Evolutionary conservation across 2,888 invertebrate genomes (phyloP).

Genomic region (Cosmopolites sordidus): DNA sequence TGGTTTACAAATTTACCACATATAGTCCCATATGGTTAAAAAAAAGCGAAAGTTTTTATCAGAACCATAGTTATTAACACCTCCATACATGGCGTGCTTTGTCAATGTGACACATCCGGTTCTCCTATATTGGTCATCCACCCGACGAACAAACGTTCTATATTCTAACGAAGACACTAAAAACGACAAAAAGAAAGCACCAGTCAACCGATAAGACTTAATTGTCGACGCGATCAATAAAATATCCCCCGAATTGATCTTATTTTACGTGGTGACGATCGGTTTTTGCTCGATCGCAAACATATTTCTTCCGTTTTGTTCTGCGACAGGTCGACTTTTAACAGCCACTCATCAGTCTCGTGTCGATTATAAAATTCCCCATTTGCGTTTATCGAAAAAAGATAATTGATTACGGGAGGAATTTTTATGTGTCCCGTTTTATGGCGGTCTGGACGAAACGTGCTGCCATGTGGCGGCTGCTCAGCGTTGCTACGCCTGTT

Average conservation of each 20-base stretch:
- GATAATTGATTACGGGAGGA: slow-evolving; percentile 27
- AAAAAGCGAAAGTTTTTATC: too few relatives aligned
- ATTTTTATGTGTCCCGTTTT: slow-evolving; percentile 29
- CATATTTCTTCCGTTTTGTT: slow-evolving; percentile 1
- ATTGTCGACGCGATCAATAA: neutral
- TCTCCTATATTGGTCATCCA: neutral
- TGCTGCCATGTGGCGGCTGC: slow-evolving; percentile 23
- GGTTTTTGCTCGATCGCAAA: neutral
- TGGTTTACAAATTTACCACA: too few relatives aligned
- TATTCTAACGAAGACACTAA: neutral
- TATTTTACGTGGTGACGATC: neutral
- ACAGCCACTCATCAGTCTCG: slow-evolving; percentile 11
- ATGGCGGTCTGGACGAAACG: slow-evolving; percentile 25
- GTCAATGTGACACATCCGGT: neutral
- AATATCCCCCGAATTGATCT: slow-evolving; percentile 1
- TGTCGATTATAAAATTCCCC: slow-evolving; percentile 26
- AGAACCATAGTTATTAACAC: too few relatives aligned
- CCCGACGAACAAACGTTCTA: neutral
- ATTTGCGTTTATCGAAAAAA: slow-evolving; percentile 26
- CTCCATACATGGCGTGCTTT: too few relatives aligned
- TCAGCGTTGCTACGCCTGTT: slow-evolving; percentile 19
- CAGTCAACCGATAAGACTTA: neutral
- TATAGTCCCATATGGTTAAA: too few relatives aligned
- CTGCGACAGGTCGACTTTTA: neutral
- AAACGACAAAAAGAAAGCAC: neutral